These are phyloP conservation scores for Nasonia oneida DNA, from an alignment of 2,888 invertebrate genomes.

Conservation along the genomic window DNA sequence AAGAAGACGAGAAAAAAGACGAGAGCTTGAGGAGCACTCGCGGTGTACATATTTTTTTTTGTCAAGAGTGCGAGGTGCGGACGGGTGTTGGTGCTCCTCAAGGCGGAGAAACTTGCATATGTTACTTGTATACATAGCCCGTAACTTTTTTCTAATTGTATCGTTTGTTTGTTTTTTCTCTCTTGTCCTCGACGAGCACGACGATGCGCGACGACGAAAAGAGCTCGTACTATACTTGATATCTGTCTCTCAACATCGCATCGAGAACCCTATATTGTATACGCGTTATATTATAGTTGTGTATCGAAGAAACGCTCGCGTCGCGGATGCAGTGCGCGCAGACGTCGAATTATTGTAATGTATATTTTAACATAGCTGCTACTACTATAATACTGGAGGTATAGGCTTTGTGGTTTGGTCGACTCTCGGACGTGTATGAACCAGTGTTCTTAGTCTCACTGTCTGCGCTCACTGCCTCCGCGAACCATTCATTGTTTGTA, in stretches of 20 bases:
- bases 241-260: background rate
- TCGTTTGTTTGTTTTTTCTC: constrained; percentile 27
- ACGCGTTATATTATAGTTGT: background rate
- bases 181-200: background rate
- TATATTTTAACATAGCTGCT: background rate
- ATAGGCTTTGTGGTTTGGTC: background rate
- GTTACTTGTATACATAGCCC: too few species aligned
- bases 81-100: too few species aligned
- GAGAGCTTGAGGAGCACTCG: constrained; percentile 52
- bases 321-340: background rate
- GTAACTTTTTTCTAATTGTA: background rate
- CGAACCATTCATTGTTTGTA: constrained; percentile 15
- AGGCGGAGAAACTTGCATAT: too few species aligned
- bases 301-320: background rate
- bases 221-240: background rate
- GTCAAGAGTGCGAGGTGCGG: too few species aligned
- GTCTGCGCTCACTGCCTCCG: constrained; percentile 17
- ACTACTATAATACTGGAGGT: background rate
- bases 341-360: background rate
- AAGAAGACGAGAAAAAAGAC: constrained; percentile 1
- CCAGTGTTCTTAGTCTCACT: background rate
- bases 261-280: background rate
- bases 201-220: background rate
- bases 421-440: background rate
- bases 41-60: constrained; percentile 48